Conservation (phyloP, 2,888 invertebrate genomes). For the Sinhomidia bicolor region DNA sequence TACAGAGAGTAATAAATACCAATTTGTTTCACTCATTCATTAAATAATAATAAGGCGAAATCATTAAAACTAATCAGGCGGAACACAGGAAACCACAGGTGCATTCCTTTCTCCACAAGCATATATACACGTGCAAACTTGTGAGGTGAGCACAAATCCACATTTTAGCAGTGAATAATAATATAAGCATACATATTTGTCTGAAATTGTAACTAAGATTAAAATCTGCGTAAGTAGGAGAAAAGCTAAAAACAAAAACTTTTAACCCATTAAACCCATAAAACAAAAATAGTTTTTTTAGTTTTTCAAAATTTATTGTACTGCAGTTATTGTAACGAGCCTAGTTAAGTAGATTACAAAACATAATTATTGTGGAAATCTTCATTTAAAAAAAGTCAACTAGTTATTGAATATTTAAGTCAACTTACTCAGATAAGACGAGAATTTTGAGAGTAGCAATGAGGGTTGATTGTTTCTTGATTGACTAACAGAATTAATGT, state of each 20-base stretch:
- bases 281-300: neutral
- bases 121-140: constrained; percentile 12
- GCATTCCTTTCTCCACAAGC: neutral
- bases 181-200: neutral
- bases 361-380: no score
- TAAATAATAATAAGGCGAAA: neutral
- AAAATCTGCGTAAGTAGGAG: neutral
- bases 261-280: neutral
- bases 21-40: constrained; percentile 11
- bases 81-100: neutral
- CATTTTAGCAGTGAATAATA: neutral
- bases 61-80: neutral
- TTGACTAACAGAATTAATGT: constrained; percentile 59
- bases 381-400: no score
- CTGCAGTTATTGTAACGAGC: neutral
- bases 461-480: constrained; percentile 64
- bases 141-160: neutral
- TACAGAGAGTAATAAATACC: neutral
- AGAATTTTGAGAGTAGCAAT: constrained; percentile 42
- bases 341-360: no score
- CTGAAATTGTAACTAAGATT: neutral
- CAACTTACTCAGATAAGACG: constrained; percentile 58
- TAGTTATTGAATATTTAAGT: neutral
- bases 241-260: neutral
- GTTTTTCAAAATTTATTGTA: neutral